Conservation (phyloP, 2,113 vertebrate genomes). For the Leucosticte australis region DNA sequence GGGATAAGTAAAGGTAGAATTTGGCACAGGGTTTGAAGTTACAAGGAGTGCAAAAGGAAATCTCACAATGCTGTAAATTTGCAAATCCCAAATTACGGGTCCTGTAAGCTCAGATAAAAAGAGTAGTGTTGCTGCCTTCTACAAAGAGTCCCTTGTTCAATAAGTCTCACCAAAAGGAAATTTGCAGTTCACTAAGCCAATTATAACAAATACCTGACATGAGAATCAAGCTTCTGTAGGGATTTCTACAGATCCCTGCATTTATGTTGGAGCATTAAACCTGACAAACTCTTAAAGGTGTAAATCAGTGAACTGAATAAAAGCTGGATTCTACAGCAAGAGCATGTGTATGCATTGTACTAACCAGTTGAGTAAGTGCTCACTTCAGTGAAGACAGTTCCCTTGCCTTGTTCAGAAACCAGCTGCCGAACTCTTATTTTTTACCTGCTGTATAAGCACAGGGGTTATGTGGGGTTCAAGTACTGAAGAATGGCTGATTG, state of each 20-base stretch:
- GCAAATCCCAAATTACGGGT: slow-evolving; percentile 64
- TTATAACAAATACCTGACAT: slow-evolving; percentile 55
- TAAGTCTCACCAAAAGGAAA: slow-evolving; percentile 64
- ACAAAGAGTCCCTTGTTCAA: slow-evolving; percentile 70
- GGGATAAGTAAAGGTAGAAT: not conserved
- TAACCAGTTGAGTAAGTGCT: not conserved
- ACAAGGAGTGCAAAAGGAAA: not conserved
- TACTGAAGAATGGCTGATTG: not conserved
- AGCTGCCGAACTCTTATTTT: not conserved
- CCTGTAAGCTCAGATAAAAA: slow-evolving; percentile 56
- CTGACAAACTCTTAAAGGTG: not conserved
- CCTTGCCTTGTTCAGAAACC: not conserved
- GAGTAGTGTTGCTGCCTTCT: slow-evolving; percentile 50
- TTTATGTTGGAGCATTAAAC: not conserved
- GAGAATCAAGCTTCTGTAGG: not conserved
- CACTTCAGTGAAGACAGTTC: not conserved
- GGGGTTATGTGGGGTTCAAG: not conserved
- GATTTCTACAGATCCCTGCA: not conserved
- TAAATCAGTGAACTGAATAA: not conserved
- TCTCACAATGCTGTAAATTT: slow-evolving; percentile 31
- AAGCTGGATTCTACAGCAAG: not conserved
- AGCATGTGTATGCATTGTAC: not conserved
- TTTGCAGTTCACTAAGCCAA: slow-evolving; percentile 45
- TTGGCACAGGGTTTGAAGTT: not conserved
- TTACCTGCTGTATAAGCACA: not conserved